Evolutionary conservation across 2,888 invertebrate genomes (phyloP), one percentile per base, ranked within the genome.

Genomic region (Andrena bicolor): DNA sequence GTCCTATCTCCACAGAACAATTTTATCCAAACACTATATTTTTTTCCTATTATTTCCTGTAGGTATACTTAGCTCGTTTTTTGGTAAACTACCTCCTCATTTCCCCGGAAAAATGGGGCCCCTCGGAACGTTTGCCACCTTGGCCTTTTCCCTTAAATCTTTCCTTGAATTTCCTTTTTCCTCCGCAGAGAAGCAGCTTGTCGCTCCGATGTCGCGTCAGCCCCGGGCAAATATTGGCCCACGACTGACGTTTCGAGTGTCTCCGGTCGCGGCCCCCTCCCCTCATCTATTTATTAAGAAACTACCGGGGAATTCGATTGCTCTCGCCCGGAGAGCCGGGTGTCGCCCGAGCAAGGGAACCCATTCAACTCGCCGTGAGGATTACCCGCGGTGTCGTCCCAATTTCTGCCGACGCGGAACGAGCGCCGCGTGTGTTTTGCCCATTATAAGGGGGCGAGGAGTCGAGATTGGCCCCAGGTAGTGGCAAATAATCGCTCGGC

Each of bases 211-310:
- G 23, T 69, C 56, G 16, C 72, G 51, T 35, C 2, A 72, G 35
- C 63, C 26, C 56, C 41, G 41, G 56, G 30, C 60, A 60, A 60
- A 60, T 60, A 60, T 60, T 60, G 60, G 32, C n/a, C 26, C 56
- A 56, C 32, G 60, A 60, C n/a, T 30, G 30, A 58, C 73, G n/a
- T 30, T 65, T 73, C 65, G n/a, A 30, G 53, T 32, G 20, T 35
- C 35, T 10, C 35, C 35, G 30, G 16, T 63, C 10, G 61, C 8
- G 10, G 16, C 60, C 3, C 3, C 6, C 28, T 58, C 5, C 58
- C 7, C 28, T 28, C 28, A 10, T 58, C 16, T 28, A 23, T 58
- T 58, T 58, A 16, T 58, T 16, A 28, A 10, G 58, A 51, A 20
- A 51, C 41, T 41, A 16, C 51, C 8, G 51, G n/a, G 2, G 20